Percentiles rank a stretch among this genome's conserved stretches.
These are phyloP conservation scores for Albula glossodonta DNA, from an alignment of 2,113 vertebrate species.

Conservation along the genomic window DNA sequence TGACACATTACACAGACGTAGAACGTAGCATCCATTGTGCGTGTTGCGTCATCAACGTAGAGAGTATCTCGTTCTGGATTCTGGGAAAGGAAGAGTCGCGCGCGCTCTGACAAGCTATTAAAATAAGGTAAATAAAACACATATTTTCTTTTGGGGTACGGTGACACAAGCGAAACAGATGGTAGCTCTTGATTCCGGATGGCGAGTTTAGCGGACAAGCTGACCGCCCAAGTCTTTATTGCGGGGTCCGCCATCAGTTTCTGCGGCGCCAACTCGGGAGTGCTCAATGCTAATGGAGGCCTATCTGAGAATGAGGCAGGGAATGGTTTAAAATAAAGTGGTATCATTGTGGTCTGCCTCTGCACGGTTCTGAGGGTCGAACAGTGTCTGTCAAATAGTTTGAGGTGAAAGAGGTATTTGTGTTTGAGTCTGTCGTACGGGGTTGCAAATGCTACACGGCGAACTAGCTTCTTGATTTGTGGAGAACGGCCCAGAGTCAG, in stretches of 20 bases:
- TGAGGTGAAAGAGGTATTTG: background rate
- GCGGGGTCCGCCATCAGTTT: conserved; percentile 46
- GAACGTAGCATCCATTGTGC: conserved; percentile 51
- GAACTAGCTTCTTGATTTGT: background rate
- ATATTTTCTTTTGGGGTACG: conserved; percentile 37
- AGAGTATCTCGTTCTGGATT: conserved; percentile 77
- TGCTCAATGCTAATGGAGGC: conserved; percentile 33
- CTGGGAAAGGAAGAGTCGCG: conserved; percentile 76
- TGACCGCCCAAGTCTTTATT: conserved; percentile 29
- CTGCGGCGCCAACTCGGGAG: conserved; percentile 55
- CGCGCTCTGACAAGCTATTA: conserved; percentile 74
- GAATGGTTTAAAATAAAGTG: conserved; percentile 13
- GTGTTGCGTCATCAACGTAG: conserved; percentile 71
- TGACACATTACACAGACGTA: background rate
- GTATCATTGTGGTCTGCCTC: background rate
- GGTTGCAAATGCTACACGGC: background rate
- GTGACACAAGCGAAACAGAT: background rate
- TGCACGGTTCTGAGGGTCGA: background rate
- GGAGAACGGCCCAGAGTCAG: background rate
- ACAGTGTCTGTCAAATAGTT: background rate
- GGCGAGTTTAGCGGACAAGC: conserved; percentile 21
- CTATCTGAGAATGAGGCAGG: conserved; percentile 26
- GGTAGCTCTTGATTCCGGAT: conserved; percentile 26
- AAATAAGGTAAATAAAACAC: conserved; percentile 68
- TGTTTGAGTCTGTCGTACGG: background rate